Conservation (phyloP, 2,888 invertebrate species). For the Anorthoa munda region DNA sequence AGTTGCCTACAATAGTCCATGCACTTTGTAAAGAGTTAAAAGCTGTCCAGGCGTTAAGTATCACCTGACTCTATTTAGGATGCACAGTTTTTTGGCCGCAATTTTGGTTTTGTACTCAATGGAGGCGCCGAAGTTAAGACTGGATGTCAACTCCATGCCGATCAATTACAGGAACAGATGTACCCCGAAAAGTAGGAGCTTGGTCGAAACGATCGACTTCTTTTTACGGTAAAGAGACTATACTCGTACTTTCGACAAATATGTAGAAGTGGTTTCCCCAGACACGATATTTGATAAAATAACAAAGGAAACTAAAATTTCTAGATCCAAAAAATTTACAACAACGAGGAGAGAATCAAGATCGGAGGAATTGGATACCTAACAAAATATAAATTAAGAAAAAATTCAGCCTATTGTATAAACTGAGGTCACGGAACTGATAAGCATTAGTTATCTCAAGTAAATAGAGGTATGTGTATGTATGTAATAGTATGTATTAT, state of each 20-base stretch:
- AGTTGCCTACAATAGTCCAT: too few relatives aligned
- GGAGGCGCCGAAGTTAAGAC: too few relatives aligned
- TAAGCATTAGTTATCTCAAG: slow-evolving; percentile 27
- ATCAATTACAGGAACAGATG: too few relatives aligned
- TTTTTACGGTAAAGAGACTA: background rate
- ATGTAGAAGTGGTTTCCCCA: slow-evolving; percentile 2
- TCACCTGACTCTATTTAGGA: too few relatives aligned
- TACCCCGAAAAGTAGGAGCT: too few relatives aligned
- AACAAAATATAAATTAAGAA: slow-evolving; percentile 2
- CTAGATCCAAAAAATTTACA: background rate
- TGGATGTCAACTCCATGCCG: too few relatives aligned
- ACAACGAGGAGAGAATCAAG: background rate
- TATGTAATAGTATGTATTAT: background rate
- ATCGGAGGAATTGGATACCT: background rate
- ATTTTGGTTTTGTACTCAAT: too few relatives aligned
- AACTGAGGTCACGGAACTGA: slow-evolving; percentile 26
- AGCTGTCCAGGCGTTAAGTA: too few relatives aligned
- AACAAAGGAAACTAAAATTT: background rate
- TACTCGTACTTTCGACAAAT: slow-evolving; percentile 9
- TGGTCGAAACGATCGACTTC: too few relatives aligned
- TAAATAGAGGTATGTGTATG: slow-evolving; percentile 20
- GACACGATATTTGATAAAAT: background rate
- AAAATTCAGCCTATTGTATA: slow-evolving; percentile 18
- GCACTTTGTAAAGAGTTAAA: too few relatives aligned
- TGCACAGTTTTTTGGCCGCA: too few relatives aligned